Conservation (phyloP, 2,888 invertebrate genomes). For the Corbicula japonica region DNA sequence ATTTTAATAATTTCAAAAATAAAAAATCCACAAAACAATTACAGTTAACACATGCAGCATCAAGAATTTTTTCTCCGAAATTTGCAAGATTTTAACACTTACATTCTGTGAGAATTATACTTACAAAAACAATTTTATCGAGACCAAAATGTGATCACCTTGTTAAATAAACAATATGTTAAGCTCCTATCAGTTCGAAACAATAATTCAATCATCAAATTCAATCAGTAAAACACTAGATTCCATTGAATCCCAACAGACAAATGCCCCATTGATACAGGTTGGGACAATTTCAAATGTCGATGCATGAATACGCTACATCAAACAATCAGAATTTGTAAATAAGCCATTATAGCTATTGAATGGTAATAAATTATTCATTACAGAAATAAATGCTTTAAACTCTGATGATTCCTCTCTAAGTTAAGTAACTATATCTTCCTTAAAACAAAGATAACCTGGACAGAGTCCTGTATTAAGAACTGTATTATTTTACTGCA, state of each 20-base stretch:
- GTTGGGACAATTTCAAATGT: neutral
- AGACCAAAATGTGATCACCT: no score
- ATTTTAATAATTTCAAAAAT: no score
- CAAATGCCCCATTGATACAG: no score
- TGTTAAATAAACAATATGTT: slow-evolving; percentile 9
- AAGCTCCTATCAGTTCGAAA: neutral
- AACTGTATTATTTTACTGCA: neutral
- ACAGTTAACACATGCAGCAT: no score
- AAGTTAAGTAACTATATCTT: neutral
- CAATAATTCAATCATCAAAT: slow-evolving; percentile 22
- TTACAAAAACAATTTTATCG: no score
- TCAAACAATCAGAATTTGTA: no score
- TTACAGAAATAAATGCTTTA: neutral
- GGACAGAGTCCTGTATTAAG: neutral
- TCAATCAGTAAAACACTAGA: slow-evolving; percentile 28
- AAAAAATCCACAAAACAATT: no score
- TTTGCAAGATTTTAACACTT: no score
- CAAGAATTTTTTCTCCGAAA: no score
- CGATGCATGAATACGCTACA: neutral
- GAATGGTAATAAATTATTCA: slow-evolving; percentile 13
- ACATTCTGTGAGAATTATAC: no score
- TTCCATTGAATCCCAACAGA: slow-evolving; percentile 14
- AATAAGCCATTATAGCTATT: no score
- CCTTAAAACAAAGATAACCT: slow-evolving; percentile 6
- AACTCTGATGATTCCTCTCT: slow-evolving; percentile 10